phyloP scores from a whole-genome alignment of 1,140 invertebrate genomes.

The Nymphalis io region DNA sequence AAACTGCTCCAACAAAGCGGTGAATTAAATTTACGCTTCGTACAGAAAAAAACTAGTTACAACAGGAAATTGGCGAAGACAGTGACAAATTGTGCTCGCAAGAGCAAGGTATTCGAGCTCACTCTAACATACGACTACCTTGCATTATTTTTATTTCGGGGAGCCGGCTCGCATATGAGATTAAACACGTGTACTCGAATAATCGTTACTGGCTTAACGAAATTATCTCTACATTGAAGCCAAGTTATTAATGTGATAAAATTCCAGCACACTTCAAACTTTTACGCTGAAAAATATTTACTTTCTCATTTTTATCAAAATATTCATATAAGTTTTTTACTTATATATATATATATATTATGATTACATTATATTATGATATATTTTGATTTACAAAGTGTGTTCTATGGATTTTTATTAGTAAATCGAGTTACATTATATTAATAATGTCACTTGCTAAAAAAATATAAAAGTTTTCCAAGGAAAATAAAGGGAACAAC shows the following conservation, averaged over 20 bases:
- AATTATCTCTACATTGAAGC: not conserved
- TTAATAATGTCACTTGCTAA: not conserved
- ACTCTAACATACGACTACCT: conserved; percentile 46
- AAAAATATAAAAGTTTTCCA: not conserved
- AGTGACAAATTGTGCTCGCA: conserved; percentile 76
- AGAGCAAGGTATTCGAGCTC: conserved; percentile 58
- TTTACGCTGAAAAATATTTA: not conserved
- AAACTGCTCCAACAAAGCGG: conserved; percentile 70
- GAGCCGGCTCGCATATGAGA: conserved; percentile 4
- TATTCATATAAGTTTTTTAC: too few species aligned
- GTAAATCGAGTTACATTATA: not conserved
- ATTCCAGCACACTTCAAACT: not conserved
- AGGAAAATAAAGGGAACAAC: not conserved
- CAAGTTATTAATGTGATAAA: not conserved
- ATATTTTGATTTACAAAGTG: too few species aligned
- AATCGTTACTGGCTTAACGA: conserved; percentile 35
- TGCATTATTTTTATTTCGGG: conserved; percentile 41
- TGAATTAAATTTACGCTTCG: conserved; percentile 78
- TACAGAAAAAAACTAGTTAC: conserved; percentile 79
- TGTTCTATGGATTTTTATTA: not conserved
- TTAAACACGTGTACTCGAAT: conserved; percentile 29
- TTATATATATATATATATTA: too few species aligned
- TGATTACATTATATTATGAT: too few species aligned
- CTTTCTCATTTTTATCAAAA: too few species aligned
- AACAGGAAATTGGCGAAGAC: conserved; percentile 78